Percentiles rank a stretch among this genome's conserved stretches.
phyloP scores from a whole-genome alignment of 2,113 vertebrate genomes.

The Sphaerodactylus townsendi region DNA sequence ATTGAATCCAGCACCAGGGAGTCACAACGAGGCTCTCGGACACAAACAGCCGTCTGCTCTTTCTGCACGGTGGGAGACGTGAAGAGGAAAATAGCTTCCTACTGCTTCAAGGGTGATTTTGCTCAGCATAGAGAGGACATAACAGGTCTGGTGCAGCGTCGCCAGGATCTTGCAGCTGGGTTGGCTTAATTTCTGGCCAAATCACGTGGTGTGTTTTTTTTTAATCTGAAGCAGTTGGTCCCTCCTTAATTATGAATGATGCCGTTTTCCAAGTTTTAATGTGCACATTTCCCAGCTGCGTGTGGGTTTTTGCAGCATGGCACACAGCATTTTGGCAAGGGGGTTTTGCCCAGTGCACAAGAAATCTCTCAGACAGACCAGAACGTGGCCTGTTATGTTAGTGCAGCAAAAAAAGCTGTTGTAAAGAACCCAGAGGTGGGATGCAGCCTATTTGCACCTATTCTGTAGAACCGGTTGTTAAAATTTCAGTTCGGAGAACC shows the following conservation, averaged over 20 bases:
- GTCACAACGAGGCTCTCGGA: not conserved
- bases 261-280: not conserved
- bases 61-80: not conserved
- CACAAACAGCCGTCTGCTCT: not conserved
- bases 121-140: not conserved
- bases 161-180: not conserved
- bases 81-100: not conserved
- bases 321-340: not conserved
- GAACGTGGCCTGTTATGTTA: not conserved
- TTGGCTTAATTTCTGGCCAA: not conserved
- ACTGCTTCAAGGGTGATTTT: not conserved
- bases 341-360: not conserved
- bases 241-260: constrained; percentile 13
- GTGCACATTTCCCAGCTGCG: not conserved
- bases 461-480: too few species aligned
- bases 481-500: too few species aligned
- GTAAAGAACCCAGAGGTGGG: too few species aligned
- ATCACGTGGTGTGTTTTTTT: not conserved
- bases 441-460: too few species aligned
- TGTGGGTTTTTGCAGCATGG: not conserved
- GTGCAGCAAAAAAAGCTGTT: accelerated
- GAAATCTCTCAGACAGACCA: not conserved
- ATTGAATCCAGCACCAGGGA: not conserved
- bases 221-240: constrained; percentile 11
- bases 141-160: not conserved